Percentiles rank a stretch among this genome's conserved stretches.
phyloP scores from a whole-genome alignment of 1,140 invertebrate genomes.

The Zophobas morio region DNA sequence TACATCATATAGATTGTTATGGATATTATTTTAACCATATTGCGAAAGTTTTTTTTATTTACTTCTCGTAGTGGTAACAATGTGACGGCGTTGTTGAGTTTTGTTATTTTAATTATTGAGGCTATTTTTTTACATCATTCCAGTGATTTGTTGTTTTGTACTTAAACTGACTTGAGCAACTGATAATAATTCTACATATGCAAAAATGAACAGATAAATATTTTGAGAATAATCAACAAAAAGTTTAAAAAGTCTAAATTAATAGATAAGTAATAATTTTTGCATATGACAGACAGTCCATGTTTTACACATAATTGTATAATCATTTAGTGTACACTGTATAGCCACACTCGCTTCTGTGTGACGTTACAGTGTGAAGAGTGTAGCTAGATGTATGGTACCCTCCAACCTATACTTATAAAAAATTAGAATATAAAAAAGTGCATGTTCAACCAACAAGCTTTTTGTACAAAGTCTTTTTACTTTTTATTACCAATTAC shows the following conservation, averaged over 20 bases:
- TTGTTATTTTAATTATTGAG: constrained; percentile 46
- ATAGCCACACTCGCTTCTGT: constrained; percentile 39
- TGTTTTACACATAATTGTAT: constrained; percentile 56
- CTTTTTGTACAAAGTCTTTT: constrained; percentile 66
- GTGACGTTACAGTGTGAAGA: constrained; percentile 61
- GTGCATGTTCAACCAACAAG: constrained; percentile 66
- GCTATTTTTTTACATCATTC: constrained; percentile 50
- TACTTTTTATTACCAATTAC: constrained; percentile 29
- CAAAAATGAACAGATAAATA: constrained; percentile 61
- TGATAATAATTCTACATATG: constrained; percentile 65
- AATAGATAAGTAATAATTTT: constrained; percentile 59
- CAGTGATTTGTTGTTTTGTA: constrained; percentile 53
- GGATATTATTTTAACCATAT: constrained; percentile 7
- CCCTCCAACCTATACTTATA: constrained; percentile 66
- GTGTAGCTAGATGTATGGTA: constrained; percentile 67
- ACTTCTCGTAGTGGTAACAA: constrained; percentile 3
- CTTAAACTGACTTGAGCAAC: constrained; percentile 60
- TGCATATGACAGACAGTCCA: constrained; percentile 66
- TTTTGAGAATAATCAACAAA: constrained; percentile 51
- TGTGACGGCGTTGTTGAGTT: constrained; percentile 43
- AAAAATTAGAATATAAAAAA: constrained; percentile 65
- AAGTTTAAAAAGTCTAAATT: constrained; percentile 58
- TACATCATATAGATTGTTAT: constrained; percentile 29
- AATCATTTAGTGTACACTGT: constrained; percentile 36
- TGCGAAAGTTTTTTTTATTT: constrained; percentile 44